A percentile compares a stretch with the other conserved stretches of the same genome.
Conservation (phyloP, 2,113 vertebrate genomes). For the Eudyptes chrysolophus region DNA sequence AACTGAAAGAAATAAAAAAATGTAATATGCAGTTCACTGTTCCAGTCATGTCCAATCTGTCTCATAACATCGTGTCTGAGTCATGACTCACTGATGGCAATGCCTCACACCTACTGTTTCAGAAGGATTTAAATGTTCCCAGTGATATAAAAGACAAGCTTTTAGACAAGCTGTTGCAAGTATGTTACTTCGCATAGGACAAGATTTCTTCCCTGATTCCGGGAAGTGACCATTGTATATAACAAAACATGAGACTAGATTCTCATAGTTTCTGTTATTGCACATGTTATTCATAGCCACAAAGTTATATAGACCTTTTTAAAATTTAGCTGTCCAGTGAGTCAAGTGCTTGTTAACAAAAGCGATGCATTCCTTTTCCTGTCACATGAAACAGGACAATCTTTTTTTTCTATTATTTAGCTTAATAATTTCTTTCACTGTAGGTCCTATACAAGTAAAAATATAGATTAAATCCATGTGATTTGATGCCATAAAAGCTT, state of each 20-base stretch:
- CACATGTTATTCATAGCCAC: not conserved
- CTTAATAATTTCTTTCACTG: not conserved
- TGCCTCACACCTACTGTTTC: not conserved
- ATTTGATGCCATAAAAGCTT: slow-evolving; percentile 13
- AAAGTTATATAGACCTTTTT: not conserved
- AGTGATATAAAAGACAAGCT: not conserved
- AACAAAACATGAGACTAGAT: not conserved
- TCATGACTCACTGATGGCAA: not conserved
- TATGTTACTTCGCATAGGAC: not conserved
- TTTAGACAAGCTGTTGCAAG: not conserved
- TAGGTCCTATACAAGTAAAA: not conserved
- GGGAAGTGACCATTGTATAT: not conserved
- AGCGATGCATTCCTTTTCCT: not conserved
- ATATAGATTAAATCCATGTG: not conserved
- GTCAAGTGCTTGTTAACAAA: not conserved
- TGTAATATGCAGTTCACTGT: not conserved
- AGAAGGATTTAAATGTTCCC: not conserved
- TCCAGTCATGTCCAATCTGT: not conserved
- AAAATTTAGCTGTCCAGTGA: not conserved
- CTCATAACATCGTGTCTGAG: not conserved
- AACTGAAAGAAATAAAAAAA: not conserved
- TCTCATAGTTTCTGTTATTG: not conserved
- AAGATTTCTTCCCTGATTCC: not conserved
- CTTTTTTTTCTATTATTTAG: not conserved
- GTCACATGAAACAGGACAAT: not conserved